Evolutionary conservation across 2,888 invertebrate genomes (phyloP), one percentile per base, ranked within the genome.

Genomic region (Tetragnatha montana): DNA sequence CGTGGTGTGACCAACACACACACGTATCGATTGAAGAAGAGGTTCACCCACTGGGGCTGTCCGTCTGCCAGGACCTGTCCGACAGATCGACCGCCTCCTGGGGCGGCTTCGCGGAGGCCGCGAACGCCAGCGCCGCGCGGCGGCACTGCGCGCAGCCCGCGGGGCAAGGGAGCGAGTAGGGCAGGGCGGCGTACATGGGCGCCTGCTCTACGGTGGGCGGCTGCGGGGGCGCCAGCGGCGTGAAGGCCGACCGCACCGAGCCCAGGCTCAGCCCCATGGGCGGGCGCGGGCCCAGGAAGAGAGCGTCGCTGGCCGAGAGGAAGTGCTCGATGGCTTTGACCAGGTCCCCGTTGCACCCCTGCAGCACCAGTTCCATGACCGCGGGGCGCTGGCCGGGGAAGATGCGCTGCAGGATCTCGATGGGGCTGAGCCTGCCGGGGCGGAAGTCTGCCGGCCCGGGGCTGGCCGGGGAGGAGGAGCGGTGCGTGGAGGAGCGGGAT

Each of bases 291-390:
- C 78, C 86, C 10, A 92, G 76, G 49, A 88, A 80, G 83, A 91
- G 71, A 8, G 91, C 91, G 47, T 92, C 92, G 35, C 91, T 91
- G 7, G 91, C 91, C 4, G 92, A 92, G 22, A 95, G 93, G 93
- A 97, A 97, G 92, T 97, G 97, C 93, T 98, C 97, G 84, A 98
- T 97, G 8, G 98, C 97, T 92, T 97, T 97, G 17, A 98, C 95
- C 79, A 98, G 94, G 93, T 99, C 98, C 92, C 98, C 97, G 93
- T 97, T 97, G 93, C 98, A 98, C 68, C 98, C 95, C 92, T 97
- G 96, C 75, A 98, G 94, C n/a, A 98, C 97, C 92, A 98, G 94
- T 93, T 98, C 98, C 81, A 99, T 94, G 92, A 81, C 81, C 0
- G 81, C 47, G 19, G 75, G 75, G 14, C 81, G 81, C n/a, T 87